Evolutionary conservation across 1,140 invertebrate genomes (phyloP), one percentile per base, ranked within the genome.

Genomic region (Agrypnia vestita): DNA sequence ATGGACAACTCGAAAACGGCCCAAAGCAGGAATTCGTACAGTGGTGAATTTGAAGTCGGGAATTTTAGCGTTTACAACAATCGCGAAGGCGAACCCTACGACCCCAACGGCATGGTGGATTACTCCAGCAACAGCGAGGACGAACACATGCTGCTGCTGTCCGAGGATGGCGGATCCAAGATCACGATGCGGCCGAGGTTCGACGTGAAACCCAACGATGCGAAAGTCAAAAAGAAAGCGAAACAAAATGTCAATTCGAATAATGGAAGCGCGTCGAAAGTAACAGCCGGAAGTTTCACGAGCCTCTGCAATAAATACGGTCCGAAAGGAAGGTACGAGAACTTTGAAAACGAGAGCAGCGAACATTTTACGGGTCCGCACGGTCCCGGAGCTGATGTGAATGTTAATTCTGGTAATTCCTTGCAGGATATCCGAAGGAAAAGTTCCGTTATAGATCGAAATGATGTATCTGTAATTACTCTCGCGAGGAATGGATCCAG

Each of bases 101-200:
- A 75, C 15, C 35, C 47, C 11, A 61, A 53, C 17, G 46, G 56
- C 51, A 79, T 69, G 43, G 64, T 83, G 3, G 82, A 90, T 77
- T 90, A 88, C 56, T 90, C 89, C 0, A 88, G 88, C 59, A 88
- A 87, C 17, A 84, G 80, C 44, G 89, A 90, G 83, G 89, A 90
- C 56, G 89, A 90, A 67, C 87, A 90, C 72, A 79, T 90, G n/a
- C 85, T 90, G 85, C 82, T 90, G 9, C 75, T 90, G 21, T 87
- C 88, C 0, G 89, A 90, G 83, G 88, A 89, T 25, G 87, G 87
- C 0, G 88, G 86, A 1, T 87, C 87, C 0, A 89, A 89, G 79
- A 89, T 90, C 4, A 90, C 88, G 15, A 90, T 90, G 86, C 87
- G 82, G 21, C 82, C 76, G 61, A 72, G 82, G 12, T 76, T 78